Evolutionary conservation across 1,140 invertebrate genomes (phyloP), one percentile per base, ranked within the genome.

Genomic region (Drosophila tristis): DNA sequence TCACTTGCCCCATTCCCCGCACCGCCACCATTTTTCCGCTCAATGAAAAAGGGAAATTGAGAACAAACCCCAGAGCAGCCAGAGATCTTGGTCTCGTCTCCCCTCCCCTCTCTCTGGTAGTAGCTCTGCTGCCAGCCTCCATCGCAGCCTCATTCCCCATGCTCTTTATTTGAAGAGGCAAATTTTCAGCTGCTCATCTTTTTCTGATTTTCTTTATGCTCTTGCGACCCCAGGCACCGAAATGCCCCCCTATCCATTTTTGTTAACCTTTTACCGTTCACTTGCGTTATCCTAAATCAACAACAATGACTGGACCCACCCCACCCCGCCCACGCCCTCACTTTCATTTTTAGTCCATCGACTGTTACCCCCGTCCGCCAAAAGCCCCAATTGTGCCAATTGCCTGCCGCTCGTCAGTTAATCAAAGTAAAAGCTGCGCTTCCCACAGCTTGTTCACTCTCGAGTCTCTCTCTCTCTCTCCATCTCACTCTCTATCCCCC

Each of bases 341-440:
- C 15, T 26, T 9, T 45, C 42, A 35, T 11, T 25, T 51, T 50
- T 55, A 8, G 7, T 9, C 31, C 31, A 20, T 20, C 20, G 9
- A 11, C 31, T 35, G 31, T 35, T 20, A 11, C 31, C 31, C 8
- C 60, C 50, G 58, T 26, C 60, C 63, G 57, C 71, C 43, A 4
- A 39, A 39, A 39, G 35, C 78, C 73, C 82, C 82, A 89, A 87
- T 87, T 87, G 82, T 76, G 78, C 78, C 82, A 87, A 87, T 87
- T 87, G 82, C 82, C 82, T 72, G 84, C 70, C 82, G 84, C 66
- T 89, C 79, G 78, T 82, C 82, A 82, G 82, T 87, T 87, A 87
- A 87, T 87, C 84, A 87, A 87, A 87, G 75, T 87, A 87, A 87
- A 87, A 87, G 82, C 74, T 66, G 55, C 73, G 39, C 8, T 16